Percentiles rank a stretch among this genome's conserved stretches.
Evolutionary conservation across 1,140 invertebrate genomes (phyloP).

Genomic region (Aphidius gifuensis): DNA sequence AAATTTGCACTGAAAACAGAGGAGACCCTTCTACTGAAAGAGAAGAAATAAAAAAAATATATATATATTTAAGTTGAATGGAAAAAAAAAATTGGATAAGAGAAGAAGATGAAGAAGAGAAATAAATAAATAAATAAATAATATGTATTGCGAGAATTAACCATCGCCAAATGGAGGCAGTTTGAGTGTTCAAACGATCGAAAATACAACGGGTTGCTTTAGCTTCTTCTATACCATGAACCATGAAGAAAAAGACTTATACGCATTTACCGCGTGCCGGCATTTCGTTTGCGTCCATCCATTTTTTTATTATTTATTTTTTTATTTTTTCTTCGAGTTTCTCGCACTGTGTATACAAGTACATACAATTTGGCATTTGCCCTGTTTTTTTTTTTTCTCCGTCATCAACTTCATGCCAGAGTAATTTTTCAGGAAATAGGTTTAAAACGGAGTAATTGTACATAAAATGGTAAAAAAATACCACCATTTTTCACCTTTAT

Average conservation of each 20-base stretch:
- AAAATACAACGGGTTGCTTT: conserved; percentile 2
- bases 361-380: no score
- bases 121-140: not conserved
- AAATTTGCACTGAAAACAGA: conserved; percentile 25
- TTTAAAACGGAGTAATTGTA: no score
- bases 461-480: no score
- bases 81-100: not conserved
- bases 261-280: conserved; percentile 15
- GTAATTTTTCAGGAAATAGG: no score
- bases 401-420: no score
- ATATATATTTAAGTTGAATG: not conserved
- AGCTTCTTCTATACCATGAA: no score
- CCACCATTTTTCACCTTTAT: no score
- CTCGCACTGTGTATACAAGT: no score
- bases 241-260: conserved; percentile 1
- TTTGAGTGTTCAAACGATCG: conserved; percentile 17
- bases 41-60: conserved; percentile 2
- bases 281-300: conserved; percentile 28
- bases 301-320: conserved; percentile 10
- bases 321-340: not conserved
- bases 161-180: conserved; percentile 13
- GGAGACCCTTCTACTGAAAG: not conserved
- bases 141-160: not conserved
- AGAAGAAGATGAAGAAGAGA: conserved; percentile 2
- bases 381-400: no score